Evolutionary conservation across 2,797 vertebrate genomes (phyloP).

Genomic region (Choloepus didactylus): DNA sequence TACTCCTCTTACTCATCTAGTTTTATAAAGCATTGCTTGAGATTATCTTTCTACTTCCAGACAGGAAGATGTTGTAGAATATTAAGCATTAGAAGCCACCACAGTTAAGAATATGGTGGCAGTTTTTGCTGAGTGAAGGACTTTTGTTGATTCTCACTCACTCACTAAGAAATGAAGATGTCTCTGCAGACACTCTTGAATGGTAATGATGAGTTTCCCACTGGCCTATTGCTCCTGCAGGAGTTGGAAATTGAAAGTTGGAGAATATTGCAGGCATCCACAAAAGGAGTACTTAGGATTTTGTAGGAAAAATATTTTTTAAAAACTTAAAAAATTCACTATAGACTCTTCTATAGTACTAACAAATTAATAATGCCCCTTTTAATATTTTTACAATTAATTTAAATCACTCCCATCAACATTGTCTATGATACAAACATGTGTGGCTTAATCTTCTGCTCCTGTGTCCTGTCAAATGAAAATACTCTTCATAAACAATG

Average conservation of each 20-base stretch:
- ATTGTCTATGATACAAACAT: neutral
- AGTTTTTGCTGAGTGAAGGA: neutral
- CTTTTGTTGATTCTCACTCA: neutral
- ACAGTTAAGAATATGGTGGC: neutral
- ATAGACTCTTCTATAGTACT: neutral
- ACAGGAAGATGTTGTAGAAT: neutral
- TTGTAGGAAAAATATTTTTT: neutral
- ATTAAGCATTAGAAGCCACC: neutral
- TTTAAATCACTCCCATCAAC: slow-evolving; percentile 22
- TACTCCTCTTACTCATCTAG: no score
- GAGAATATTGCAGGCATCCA: neutral
- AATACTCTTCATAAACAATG: slow-evolving; percentile 21
- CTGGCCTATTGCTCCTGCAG: neutral
- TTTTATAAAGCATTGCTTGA: neutral
- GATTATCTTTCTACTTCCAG: neutral
- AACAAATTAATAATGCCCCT: neutral
- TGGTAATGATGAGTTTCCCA: neutral
- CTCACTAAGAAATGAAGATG: neutral
- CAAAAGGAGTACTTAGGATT: neutral
- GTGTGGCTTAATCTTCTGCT: neutral
- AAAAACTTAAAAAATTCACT: neutral
- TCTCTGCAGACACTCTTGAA: neutral
- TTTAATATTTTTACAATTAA: neutral
- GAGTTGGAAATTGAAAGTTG: neutral
- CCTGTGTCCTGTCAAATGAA: slow-evolving; percentile 12